Conservation (phyloP, 2,113 vertebrate species). For the Leucopsar rothschildi region DNA sequence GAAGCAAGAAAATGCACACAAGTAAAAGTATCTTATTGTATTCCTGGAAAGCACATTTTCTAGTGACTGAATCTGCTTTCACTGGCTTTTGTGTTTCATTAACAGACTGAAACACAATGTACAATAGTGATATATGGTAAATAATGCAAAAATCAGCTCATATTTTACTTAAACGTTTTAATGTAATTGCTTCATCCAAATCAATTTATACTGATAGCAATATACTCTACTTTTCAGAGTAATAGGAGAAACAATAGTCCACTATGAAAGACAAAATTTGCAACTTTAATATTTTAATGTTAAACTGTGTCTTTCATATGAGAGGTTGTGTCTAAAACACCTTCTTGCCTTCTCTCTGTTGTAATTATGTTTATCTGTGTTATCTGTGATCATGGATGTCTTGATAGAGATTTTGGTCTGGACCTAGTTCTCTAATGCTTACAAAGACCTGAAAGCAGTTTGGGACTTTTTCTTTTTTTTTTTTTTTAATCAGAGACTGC, state of each 20-base stretch:
- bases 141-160: background rate
- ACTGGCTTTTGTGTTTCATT: background rate
- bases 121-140: background rate
- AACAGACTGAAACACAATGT: background rate
- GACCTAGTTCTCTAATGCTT: background rate
- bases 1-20: background rate
- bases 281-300: background rate
- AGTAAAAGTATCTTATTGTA: background rate
- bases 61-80: background rate
- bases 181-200: background rate
- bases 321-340: background rate
- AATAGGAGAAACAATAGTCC: background rate
- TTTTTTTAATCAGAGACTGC: background rate
- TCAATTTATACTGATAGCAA: background rate
- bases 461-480: background rate
- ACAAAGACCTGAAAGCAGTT: background rate
- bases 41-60: background rate
- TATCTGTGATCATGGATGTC: background rate
- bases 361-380: background rate
- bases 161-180: conserved; percentile 13
- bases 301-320: background rate
- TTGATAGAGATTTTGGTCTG: background rate
- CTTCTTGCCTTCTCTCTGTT: background rate
- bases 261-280: background rate
- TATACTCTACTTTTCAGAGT: background rate